A percentile compares a stretch with the other conserved stretches of the same genome.
Evolutionary conservation across 1,140 invertebrate genomes (phyloP).

Genomic region (Drosophila athabasca): DNA sequence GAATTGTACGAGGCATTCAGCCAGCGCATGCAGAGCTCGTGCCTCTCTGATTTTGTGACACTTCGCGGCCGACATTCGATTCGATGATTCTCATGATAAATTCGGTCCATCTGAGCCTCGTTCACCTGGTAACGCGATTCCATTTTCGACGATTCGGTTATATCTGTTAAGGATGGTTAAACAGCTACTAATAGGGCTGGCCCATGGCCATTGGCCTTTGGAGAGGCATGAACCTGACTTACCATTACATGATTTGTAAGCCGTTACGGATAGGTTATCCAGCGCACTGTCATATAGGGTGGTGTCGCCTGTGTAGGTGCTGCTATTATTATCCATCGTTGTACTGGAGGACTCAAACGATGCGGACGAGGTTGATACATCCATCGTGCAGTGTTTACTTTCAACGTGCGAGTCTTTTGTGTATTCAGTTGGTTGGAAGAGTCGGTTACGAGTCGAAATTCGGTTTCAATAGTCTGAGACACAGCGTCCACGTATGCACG

Average conservation of each 20-base stretch:
- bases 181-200: background rate
- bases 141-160: constrained; percentile 1
- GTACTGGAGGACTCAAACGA: constrained; percentile 51
- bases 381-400: constrained; percentile 45
- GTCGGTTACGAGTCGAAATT: constrained; percentile 70
- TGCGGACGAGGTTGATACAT: constrained; percentile 60
- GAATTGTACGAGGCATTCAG: background rate
- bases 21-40: constrained; percentile 23
- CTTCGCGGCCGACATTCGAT: background rate
- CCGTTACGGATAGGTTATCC: constrained; percentile 66
- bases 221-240: constrained; percentile 13
- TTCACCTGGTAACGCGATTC: background rate
- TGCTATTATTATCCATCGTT: constrained; percentile 49
- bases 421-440: constrained; percentile 68
- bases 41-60: background rate
- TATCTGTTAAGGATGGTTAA: background rate
- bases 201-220: constrained; percentile 6
- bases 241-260: constrained; percentile 77
- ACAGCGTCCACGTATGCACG: constrained; percentile 34
- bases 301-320: constrained; percentile 47
- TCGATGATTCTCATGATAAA: background rate
- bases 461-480: constrained; percentile 50
- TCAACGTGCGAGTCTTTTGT: constrained; percentile 18
- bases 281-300: constrained; percentile 73
- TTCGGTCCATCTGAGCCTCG: background rate